A percentile compares a stretch with the other conserved stretches of the same genome.
These are phyloP conservation scores for Champsocephalus esox DNA, from an alignment of 2,797 vertebrate genomes.

Conservation along the genomic window DNA sequence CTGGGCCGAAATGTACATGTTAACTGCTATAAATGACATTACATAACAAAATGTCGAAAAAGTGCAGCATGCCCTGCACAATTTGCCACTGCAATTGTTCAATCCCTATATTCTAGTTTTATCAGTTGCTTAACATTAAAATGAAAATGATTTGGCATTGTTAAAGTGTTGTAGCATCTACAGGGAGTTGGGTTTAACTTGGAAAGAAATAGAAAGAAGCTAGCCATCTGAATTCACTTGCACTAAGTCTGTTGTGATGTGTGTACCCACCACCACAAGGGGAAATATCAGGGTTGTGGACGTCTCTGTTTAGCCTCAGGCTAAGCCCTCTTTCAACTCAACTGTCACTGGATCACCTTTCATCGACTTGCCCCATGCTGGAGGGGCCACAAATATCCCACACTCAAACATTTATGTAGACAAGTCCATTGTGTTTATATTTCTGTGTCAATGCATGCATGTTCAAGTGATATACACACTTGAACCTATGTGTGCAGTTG, in stretches of 20 bases:
- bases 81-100: not conserved
- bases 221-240: slow-evolving; percentile 3
- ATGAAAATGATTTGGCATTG: too few relatives aligned
- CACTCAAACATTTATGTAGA: not conserved
- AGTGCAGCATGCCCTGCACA: not conserved
- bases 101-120: not conserved
- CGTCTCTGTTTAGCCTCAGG: slow-evolving; percentile 20
- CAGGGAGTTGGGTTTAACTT: not conserved
- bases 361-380: slow-evolving; percentile 1
- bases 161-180: not conserved
- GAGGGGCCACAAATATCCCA: not conserved
- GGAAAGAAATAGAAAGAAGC: not conserved
- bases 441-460: not conserved
- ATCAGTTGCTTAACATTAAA: not conserved
- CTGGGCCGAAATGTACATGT: not conserved
- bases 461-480: not conserved
- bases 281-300: slow-evolving; percentile 18
- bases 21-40: not conserved
- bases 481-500: not conserved
- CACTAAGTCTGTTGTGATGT: slow-evolving; percentile 9
- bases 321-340: slow-evolving; percentile 20
- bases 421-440: not conserved
- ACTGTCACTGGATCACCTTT: slow-evolving; percentile 15
- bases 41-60: slow-evolving; percentile 1
- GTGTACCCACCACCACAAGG: slow-evolving; percentile 1